Evolutionary conservation across 2,113 vertebrate genomes (phyloP).

Genomic region (Neogobius melanostomus): DNA sequence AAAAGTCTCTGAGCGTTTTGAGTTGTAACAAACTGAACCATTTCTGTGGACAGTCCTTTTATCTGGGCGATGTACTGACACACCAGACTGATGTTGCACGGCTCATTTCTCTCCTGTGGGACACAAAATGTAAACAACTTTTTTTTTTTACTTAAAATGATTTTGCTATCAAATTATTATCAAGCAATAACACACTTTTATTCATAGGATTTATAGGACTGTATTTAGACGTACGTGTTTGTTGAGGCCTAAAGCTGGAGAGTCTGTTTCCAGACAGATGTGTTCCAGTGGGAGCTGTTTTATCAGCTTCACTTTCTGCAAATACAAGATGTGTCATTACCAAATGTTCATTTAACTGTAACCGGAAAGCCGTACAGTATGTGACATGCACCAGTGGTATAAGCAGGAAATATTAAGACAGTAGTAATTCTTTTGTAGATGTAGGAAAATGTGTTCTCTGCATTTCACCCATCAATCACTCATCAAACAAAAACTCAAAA

Average conservation of each 20-base stretch:
- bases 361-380: no score
- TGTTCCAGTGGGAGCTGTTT: conserved; percentile 68
- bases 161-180: background rate
- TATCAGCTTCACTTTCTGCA: conserved; percentile 63
- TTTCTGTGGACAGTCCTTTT: conserved; percentile 55
- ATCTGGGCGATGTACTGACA: conserved; percentile 52
- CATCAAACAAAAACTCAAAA: no score
- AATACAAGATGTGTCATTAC: background rate
- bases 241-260: conserved; percentile 60
- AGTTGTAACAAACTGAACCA: conserved; percentile 47
- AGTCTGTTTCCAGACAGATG: conserved; percentile 71
- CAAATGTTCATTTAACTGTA: background rate
- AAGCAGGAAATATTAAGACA: no score
- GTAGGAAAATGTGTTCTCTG: no score
- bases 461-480: no score
- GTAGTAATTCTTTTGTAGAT: no score
- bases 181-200: background rate
- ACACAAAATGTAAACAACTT: no score
- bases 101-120: conserved; percentile 64
- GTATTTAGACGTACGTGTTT: conserved; percentile 39
- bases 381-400: no score
- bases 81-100: conserved; percentile 42
- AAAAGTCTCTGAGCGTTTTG: conserved; percentile 67
- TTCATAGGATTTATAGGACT: background rate
- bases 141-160: background rate